Evolutionary conservation across 1,140 invertebrate genomes (phyloP).

Genomic region (Hyposmocoma kahamanoa): DNA sequence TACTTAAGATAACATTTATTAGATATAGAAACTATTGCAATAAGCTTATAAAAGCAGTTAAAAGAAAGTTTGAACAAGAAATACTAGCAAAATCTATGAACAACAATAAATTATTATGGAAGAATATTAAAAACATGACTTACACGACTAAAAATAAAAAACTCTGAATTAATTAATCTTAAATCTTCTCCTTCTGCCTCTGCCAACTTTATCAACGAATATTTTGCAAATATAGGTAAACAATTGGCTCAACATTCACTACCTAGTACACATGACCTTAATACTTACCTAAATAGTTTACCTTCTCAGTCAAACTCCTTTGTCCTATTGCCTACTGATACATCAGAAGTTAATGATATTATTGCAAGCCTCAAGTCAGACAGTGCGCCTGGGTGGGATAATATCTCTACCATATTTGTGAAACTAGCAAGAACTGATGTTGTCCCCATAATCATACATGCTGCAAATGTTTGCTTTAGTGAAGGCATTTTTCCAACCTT

Average conservation of each 20-base stretch:
- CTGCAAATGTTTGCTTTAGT: slow-evolving; percentile 1
- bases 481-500: slow-evolving; percentile 6
- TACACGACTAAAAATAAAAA: neutral
- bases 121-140: slow-evolving; percentile 4
- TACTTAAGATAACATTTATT: neutral
- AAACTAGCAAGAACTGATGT: neutral
- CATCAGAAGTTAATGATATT: neutral
- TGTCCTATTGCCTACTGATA: neutral
- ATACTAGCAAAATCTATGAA: slow-evolving; percentile 2
- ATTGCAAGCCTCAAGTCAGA: neutral
- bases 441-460: neutral
- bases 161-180: neutral
- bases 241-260: neutral
- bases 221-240: neutral
- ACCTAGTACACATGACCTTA: neutral
- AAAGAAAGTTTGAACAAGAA: slow-evolving; percentile 9
- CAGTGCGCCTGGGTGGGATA: neutral
- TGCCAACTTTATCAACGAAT: slow-evolving; percentile 3
- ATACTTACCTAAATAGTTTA: neutral
- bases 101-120: slow-evolving; percentile 6
- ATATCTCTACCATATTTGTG: neutral
- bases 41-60: slow-evolving; percentile 17
- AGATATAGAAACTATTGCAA: slow-evolving; percentile 12
- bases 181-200: neutral
- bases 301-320: neutral